These are phyloP conservation scores for Thysanoteuthis rhombus DNA, from an alignment of 2,888 invertebrate genomes.

Conservation along the genomic window DNA sequence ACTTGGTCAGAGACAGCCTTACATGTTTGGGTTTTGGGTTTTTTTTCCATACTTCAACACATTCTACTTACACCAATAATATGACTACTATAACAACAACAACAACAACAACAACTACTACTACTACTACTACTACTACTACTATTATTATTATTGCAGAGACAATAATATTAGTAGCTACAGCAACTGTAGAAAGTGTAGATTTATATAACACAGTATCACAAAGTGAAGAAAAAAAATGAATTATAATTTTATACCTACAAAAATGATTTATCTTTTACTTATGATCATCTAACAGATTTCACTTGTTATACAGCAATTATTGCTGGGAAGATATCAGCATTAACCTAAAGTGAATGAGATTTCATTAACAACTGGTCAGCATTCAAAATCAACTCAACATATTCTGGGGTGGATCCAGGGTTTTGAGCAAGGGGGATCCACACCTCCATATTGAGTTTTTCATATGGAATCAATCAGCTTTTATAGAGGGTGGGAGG, in stretches of 20 bases:
- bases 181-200: not conserved
- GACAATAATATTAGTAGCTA: not conserved
- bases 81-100: not conserved
- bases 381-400: not conserved
- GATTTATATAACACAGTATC: not conserved
- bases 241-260: not conserved
- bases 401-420: no score
- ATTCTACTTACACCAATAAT: not conserved
- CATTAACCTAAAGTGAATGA: not conserved
- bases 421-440: not conserved
- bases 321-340: not conserved
- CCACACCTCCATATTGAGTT: not conserved
- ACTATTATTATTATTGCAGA: not conserved
- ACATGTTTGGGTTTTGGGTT: not conserved
- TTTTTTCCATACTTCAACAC: not conserved
- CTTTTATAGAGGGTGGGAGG: not conserved
- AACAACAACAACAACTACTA: no score
- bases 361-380: not conserved
- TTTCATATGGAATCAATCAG: not conserved
- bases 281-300: not conserved
- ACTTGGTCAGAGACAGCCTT: not conserved
- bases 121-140: not conserved
- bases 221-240: not conserved
- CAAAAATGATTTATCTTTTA: not conserved
- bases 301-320: not conserved